Base-by-base conservation (phyloP, 2,113 vertebrate genomes). In the Psittacula cyanocephala region DNA sequence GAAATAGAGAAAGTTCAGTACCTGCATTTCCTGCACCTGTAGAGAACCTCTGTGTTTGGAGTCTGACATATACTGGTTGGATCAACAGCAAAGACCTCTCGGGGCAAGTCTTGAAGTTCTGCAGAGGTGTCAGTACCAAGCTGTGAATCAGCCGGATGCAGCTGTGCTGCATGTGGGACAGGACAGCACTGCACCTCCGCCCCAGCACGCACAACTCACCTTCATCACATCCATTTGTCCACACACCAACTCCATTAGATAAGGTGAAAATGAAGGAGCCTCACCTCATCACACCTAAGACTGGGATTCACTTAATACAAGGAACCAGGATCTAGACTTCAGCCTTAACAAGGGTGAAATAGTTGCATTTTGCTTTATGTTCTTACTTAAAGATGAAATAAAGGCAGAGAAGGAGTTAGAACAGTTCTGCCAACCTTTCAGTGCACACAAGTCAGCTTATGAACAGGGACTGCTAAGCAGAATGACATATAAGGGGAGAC, bases 11-110 rank as follows among this genome's bases (percentile, higher is more conserved):
- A 80, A 43, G 31, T 49, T 72, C 91, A 27, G 20, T 97, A 99
- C 99, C 99, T 99, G 98, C 99, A 99, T 72, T 99, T 99, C 89
- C 99, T 98, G 96, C 99, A 99, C 89, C 98, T 98, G 93, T 99
- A 99, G 81, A 99, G 97, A 87, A 97, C 85, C 55, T 99, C 99
- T 64, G 97, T 89, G 88, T 95, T 97, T 31, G 79, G 86, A 89
- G 95, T 98, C 76, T 98, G 98, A 71, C 96, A 97, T 9, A 29
- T 0, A 19, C 39, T 74, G 25, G 89, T 97, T 64, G 99, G 99
- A 96, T 99, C 99, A 63, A 94, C 95, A 31, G 99, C 99, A 94
- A 99, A 99, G 46, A 99, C 91, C 82, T 99, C 99, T 86, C 22
- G 98, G 70, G 99, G 99, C 82, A 99, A 87, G 60, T 98, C 97